Evolutionary conservation across 2,888 invertebrate species (phyloP).

Genomic region (Stenoptilia bipunctidactyla): DNA sequence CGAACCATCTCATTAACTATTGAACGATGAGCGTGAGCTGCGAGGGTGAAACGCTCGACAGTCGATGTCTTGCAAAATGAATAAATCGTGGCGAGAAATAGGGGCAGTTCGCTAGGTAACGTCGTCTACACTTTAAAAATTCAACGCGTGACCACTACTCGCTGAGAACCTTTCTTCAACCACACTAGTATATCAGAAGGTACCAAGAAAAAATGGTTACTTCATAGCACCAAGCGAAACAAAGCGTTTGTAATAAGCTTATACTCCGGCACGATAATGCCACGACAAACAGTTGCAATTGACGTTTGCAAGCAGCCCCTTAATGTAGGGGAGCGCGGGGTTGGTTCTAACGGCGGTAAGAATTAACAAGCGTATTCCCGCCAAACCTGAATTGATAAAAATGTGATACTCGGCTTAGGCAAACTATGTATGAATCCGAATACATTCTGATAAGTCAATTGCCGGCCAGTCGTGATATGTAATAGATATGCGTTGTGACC

Average conservation of each 20-base stretch:
- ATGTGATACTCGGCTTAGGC: too few relatives aligned
- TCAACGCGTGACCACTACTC: constrained; percentile 28
- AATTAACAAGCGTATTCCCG: too few relatives aligned
- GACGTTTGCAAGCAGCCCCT: constrained; percentile 51
- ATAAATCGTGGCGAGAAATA: constrained; percentile 67
- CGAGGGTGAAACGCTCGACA: constrained; percentile 57
- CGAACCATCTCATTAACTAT: constrained; percentile 54
- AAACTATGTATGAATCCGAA: too few relatives aligned
- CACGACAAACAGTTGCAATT: constrained; percentile 53
- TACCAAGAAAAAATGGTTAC: constrained; percentile 29
- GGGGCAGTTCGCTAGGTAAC: constrained; percentile 61
- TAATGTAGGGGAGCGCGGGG: constrained; percentile 27
- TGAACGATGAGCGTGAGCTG: constrained; percentile 52
- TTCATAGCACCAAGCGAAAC: constrained; percentile 38
- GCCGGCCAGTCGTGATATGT: too few relatives aligned
- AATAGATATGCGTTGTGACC: too few relatives aligned
- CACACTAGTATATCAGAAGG: constrained; percentile 11
- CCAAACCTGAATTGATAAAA: too few relatives aligned
- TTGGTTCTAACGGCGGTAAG: constrained; percentile 61
- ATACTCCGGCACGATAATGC: constrained; percentile 58
- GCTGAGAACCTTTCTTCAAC: constrained; percentile 16
- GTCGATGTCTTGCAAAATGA: constrained; percentile 67
- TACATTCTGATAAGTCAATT: too few relatives aligned
- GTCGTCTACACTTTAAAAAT: constrained; percentile 53
- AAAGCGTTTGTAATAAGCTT: constrained; percentile 45